These are phyloP conservation scores for Leucophenga montana DNA, from an alignment of 2,888 invertebrate genomes.

Conservation along the genomic window DNA sequence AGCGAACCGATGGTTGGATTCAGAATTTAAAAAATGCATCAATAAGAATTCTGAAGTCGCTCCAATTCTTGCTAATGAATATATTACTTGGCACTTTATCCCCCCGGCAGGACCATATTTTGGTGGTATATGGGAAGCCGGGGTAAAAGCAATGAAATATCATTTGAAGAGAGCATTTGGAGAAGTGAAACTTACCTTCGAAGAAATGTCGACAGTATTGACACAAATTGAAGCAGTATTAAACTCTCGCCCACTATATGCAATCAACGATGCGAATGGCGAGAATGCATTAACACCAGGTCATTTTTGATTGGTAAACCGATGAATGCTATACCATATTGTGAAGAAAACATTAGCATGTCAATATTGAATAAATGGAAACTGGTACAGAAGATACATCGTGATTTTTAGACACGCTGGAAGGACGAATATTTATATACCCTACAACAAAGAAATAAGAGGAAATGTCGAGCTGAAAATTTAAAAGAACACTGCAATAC, in stretches of 20 bases:
- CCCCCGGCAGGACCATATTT: background rate
- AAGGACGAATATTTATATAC: background rate
- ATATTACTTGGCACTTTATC: background rate
- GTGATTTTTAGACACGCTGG: background rate
- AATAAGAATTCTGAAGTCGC: no score
- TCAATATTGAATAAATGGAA: background rate
- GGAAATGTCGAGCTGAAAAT: no score
- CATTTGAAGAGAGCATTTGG: background rate
- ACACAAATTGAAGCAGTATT: background rate
- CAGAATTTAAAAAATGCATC: no score
- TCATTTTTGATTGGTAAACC: background rate
- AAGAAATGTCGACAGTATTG: background rate
- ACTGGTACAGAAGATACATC: background rate
- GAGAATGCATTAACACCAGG: slow-evolving; percentile 1
- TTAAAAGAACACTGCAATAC: no score
- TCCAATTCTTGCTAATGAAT: background rate
- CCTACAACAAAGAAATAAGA: background rate
- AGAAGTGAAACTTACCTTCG: no score
- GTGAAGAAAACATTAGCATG: background rate
- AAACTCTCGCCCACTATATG: slow-evolving; percentile 8
- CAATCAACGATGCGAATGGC: background rate
- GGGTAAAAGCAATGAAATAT: background rate
- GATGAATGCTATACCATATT: background rate
- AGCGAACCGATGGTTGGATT: background rate
- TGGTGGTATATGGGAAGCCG: background rate